phyloP scores from a whole-genome alignment of 2,888 invertebrate species.

The Xestia xanthographa region DNA sequence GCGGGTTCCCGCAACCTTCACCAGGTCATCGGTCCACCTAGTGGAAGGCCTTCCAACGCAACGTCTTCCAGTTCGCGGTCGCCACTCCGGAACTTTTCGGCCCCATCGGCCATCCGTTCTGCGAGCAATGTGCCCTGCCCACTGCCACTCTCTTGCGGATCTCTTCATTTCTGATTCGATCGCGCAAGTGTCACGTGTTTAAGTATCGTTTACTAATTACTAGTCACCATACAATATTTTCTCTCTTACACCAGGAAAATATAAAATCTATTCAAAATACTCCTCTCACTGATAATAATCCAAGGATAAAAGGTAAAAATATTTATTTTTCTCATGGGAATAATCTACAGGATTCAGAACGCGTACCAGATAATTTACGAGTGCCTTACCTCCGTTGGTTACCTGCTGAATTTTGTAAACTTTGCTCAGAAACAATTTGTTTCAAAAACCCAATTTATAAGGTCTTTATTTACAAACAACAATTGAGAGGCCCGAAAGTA shows the following conservation, averaged over 20 bases:
- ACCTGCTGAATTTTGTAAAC: conserved; percentile 55
- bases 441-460: conserved; percentile 56
- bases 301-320: conserved; percentile 49
- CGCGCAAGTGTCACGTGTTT: too few relatives aligned
- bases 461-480: conserved; percentile 47
- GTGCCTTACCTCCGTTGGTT: conserved; percentile 39
- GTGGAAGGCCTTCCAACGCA: too few relatives aligned
- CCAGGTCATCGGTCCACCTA: too few relatives aligned
- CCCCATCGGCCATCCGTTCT: too few relatives aligned
- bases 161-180: too few relatives aligned
- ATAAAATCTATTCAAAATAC: conserved; percentile 21
- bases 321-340: conserved; percentile 55
- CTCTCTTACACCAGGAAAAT: conserved; percentile 2
- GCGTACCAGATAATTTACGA: conserved; percentile 58
- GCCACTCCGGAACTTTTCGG: too few relatives aligned
- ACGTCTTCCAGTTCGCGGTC: too few relatives aligned
- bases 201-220: too few relatives aligned
- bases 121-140: too few relatives aligned
- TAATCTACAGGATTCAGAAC: conserved; percentile 57
- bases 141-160: too few relatives aligned
- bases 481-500: conserved; percentile 28
- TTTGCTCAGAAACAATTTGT: conserved; percentile 58
- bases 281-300: conserved; percentile 19
- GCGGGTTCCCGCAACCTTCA: too few relatives aligned
- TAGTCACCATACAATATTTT: background rate